Conservation (phyloP, 1,140 invertebrate species). For the Drosophila tristis region DNA sequence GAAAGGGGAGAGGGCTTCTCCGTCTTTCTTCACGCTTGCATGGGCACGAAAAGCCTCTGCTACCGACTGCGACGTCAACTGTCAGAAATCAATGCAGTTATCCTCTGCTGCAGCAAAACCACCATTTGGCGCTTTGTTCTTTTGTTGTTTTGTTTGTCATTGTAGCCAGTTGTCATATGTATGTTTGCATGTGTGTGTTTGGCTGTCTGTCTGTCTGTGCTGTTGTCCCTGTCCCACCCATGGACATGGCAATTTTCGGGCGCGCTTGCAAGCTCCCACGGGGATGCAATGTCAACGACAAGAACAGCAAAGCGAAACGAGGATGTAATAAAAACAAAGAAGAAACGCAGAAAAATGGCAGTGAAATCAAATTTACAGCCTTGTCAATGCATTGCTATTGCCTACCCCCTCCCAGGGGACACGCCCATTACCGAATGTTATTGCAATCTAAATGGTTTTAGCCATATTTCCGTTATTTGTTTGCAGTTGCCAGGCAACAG, state of each 20-base stretch:
- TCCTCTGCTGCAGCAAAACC: conserved; percentile 46
- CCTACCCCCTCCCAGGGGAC: conserved; percentile 11
- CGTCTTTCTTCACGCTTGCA: conserved; percentile 71
- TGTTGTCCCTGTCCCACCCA: conserved; percentile 24
- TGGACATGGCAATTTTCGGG: conserved; percentile 43
- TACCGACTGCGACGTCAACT: conserved; percentile 31
- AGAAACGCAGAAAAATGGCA: conserved; percentile 56
- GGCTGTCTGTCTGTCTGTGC: not conserved
- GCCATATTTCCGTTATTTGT: conserved; percentile 26
- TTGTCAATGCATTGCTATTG: not conserved
- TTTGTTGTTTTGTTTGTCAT: conserved; percentile 26
- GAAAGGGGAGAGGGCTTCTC: conserved; percentile 31
- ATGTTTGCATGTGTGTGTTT: conserved; percentile 9
- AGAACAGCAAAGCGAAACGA: conserved; percentile 48
- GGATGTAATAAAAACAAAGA: conserved; percentile 52
- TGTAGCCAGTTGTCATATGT: conserved; percentile 1
- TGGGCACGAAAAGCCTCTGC: conserved; percentile 52
- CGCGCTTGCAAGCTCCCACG: conserved; percentile 63
- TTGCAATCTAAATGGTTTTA: conserved; percentile 49
- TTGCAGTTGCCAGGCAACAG: conserved; percentile 11
- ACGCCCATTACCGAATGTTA: conserved; percentile 69
- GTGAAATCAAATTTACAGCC: conserved; percentile 68
- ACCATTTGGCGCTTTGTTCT: conserved; percentile 57
- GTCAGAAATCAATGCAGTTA: conserved; percentile 76
- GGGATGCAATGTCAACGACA: conserved; percentile 74